Percentiles rank a stretch among this genome's conserved stretches.
phyloP scores from a whole-genome alignment of 2,797 vertebrate genomes.

The Argya squamiceps region DNA sequence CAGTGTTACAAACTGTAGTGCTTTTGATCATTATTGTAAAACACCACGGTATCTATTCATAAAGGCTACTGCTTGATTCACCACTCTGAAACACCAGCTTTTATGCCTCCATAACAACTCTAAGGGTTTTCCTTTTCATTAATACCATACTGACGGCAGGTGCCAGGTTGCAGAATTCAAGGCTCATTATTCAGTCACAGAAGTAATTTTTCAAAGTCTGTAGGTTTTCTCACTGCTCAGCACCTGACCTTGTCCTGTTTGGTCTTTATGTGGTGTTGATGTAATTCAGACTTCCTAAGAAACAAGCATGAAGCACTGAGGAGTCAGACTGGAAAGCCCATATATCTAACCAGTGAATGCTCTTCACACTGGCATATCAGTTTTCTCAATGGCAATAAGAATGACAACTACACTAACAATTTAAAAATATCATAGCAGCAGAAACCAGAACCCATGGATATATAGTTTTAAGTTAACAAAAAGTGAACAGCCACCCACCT shows the following conservation, averaged over 20 bases:
- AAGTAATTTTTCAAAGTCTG: slow-evolving; percentile 27
- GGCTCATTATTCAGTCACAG: slow-evolving; percentile 18
- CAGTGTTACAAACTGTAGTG: background rate
- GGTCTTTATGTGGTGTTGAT: background rate
- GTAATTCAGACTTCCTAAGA: background rate
- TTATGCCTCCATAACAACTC: background rate
- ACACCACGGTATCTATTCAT: background rate
- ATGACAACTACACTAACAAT: background rate
- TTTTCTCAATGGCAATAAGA: background rate
- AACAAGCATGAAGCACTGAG: background rate
- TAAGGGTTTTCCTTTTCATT: slow-evolving; percentile 35
- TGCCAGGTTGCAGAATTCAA: slow-evolving; percentile 52
- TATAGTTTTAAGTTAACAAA: background rate
- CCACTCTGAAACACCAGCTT: background rate
- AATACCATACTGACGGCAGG: background rate
- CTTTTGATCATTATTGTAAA: slow-evolving; percentile 42
- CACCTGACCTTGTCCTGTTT: slow-evolving; percentile 12
- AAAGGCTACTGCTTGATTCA: slow-evolving; percentile 6
- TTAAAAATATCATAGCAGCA: background rate
- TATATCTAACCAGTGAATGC: background rate
- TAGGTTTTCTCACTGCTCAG: background rate
- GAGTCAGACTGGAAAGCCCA: background rate
- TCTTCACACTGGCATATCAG: background rate
- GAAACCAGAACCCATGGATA: background rate
- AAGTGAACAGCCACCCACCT: background rate